Percentiles rank a stretch among this genome's conserved stretches.
phyloP scores from a whole-genome alignment of 2,888 invertebrate species.

The Nebria salina region DNA sequence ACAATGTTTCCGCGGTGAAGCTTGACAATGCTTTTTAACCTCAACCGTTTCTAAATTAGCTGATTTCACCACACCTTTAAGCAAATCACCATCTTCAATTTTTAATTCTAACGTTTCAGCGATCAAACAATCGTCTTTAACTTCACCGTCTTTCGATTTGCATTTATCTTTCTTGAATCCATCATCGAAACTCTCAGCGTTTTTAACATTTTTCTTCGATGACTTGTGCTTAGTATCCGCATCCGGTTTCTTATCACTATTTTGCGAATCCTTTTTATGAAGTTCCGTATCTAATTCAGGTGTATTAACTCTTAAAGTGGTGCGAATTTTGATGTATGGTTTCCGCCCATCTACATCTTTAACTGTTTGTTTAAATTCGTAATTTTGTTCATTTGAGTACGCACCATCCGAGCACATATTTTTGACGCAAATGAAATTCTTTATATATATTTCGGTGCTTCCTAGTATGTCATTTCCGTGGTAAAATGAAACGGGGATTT shows the following conservation, averaged over 20 bases:
- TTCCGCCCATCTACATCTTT: background rate
- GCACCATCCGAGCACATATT: background rate
- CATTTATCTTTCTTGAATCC: background rate
- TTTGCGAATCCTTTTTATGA: background rate
- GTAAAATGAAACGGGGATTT: slow-evolving; percentile 55
- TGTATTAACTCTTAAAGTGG: background rate
- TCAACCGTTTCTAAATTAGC: no score
- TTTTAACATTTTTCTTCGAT: background rate
- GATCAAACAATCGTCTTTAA: background rate
- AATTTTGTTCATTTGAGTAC: background rate
- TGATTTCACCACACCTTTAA: no score
- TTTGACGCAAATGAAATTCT: slow-evolving; percentile 11
- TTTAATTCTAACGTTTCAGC: no score
- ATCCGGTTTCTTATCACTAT: background rate
- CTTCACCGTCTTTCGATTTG: background rate
- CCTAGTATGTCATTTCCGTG: slow-evolving; percentile 57
- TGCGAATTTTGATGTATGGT: background rate
- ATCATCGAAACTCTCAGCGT: background rate
- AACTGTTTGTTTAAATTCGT: background rate
- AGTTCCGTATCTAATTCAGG: background rate
- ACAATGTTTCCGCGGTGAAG: no score
- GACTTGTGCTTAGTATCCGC: background rate
- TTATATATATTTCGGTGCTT: slow-evolving; percentile 53
- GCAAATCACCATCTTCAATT: no score
- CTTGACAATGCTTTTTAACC: no score